Conservation (phyloP, 2,113 vertebrate species). For the Coreoperca whiteheadi region DNA sequence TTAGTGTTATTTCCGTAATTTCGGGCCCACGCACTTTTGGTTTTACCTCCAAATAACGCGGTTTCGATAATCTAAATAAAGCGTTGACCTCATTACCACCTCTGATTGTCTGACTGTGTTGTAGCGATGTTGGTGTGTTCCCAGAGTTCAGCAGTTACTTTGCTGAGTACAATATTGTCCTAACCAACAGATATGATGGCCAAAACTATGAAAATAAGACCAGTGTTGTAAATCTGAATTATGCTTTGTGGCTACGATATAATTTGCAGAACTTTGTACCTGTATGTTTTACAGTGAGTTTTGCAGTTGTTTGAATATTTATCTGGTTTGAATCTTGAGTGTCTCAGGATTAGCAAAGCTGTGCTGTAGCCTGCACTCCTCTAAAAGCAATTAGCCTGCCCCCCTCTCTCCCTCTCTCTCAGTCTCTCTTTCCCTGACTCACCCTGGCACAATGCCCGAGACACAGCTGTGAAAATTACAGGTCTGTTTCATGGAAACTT, state of each 20-base stretch:
- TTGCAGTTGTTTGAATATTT: constrained; percentile 42
- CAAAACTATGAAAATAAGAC: not conserved
- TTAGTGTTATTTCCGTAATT: constrained; percentile 21
- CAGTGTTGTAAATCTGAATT: not conserved
- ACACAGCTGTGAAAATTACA: constrained; percentile 84
- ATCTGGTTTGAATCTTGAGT: constrained; percentile 30
- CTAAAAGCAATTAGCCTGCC: constrained; percentile 66
- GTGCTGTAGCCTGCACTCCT: constrained; percentile 35
- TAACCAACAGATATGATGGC: not conserved
- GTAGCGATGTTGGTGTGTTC: not conserved
- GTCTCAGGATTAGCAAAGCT: constrained; percentile 42
- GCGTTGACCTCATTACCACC: constrained; percentile 14
- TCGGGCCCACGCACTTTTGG: not conserved
- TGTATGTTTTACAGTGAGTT: constrained; percentile 24
- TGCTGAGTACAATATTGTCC: not conserved
- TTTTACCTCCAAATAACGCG: not conserved
- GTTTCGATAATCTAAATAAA: not conserved
- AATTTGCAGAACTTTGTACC: not conserved
- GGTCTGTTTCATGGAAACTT: constrained; percentile 75
- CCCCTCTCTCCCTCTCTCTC: constrained; percentile 2
- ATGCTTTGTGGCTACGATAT: not conserved
- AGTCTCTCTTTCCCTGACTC: constrained; percentile 47
- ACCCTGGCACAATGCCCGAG: constrained; percentile 67
- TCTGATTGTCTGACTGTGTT: not conserved
- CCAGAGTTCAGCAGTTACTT: constrained; percentile 1